These are phyloP conservation scores for Varecia variegata DNA, from an alignment of 2,797 vertebrate genomes.

Conservation along the genomic window DNA sequence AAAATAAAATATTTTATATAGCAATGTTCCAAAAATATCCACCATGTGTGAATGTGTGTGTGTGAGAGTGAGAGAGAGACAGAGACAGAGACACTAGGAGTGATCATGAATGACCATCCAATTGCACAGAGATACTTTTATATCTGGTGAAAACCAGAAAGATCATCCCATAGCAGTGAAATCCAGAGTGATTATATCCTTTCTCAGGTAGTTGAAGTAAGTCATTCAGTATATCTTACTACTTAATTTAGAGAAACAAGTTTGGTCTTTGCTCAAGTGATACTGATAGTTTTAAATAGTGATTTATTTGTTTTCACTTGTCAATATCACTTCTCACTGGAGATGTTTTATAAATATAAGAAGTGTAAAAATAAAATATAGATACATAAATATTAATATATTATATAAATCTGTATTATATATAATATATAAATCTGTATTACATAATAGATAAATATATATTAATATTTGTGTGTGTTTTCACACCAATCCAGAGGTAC, in stretches of 20 bases:
- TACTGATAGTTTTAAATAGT: conserved; percentile 31
- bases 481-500: not conserved
- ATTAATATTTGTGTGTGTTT: not conserved
- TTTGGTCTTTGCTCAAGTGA: conserved; percentile 53
- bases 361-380: not conserved
- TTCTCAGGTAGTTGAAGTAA: conserved; percentile 49
- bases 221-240: conserved; percentile 35
- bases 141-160: not conserved
- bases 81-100: not conserved
- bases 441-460: not conserved
- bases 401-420: not conserved
- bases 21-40: not conserved
- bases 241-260: conserved; percentile 52
- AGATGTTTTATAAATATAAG: not conserved
- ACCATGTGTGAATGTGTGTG: not conserved
- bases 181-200: not conserved
- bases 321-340: conserved; percentile 37
- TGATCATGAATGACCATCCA: not conserved
- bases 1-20: not conserved
- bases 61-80: not conserved
- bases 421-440: no score
- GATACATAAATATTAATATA: not conserved
- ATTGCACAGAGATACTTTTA: not conserved
- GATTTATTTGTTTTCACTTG: conserved; percentile 50
- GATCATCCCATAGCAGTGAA: not conserved